Conservation (phyloP, 1,140 invertebrate species). For the Geopemphigus sp. region DNA sequence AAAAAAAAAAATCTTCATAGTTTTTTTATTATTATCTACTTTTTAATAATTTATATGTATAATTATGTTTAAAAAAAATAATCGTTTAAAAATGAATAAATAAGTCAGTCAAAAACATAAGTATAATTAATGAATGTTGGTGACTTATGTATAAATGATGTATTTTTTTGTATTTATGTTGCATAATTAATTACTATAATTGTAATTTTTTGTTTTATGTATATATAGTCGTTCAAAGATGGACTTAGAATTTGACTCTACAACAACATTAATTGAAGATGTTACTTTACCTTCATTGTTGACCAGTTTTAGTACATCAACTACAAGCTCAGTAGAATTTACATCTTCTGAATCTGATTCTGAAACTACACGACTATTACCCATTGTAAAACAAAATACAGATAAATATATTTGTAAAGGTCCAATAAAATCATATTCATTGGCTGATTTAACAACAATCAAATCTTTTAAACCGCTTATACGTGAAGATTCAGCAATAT, state of each 20-base stretch:
- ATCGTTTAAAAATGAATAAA: too few species aligned
- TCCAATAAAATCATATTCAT: slow-evolving; percentile 39
- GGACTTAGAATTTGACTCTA: slow-evolving; percentile 35
- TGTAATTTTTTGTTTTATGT: not conserved
- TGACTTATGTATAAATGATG: too few species aligned
- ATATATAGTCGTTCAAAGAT: slow-evolving; percentile 13
- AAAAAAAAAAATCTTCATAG: too few species aligned
- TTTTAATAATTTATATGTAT: too few species aligned
- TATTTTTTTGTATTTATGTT: too few species aligned
- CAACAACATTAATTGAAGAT: slow-evolving; percentile 32
- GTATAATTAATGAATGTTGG: too few species aligned
- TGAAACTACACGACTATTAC: slow-evolving; percentile 24
- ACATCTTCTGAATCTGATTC: slow-evolving; percentile 40
- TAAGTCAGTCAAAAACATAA: too few species aligned
- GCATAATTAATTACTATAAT: not conserved
- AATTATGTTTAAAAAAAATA: too few species aligned
- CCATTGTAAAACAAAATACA: slow-evolving; percentile 14
- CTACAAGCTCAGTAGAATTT: slow-evolving; percentile 42
- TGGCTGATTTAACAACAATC: slow-evolving; percentile 41
- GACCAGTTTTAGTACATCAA: slow-evolving; percentile 41
- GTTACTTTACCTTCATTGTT: slow-evolving; percentile 45
- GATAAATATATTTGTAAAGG: slow-evolving; percentile 27
- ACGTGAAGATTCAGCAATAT: slow-evolving; percentile 46
- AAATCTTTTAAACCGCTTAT: slow-evolving; percentile 42
- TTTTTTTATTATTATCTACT: too few species aligned